These are phyloP conservation scores for Lates japonicus DNA, from an alignment of 2,797 vertebrate genomes.

Conservation along the genomic window DNA sequence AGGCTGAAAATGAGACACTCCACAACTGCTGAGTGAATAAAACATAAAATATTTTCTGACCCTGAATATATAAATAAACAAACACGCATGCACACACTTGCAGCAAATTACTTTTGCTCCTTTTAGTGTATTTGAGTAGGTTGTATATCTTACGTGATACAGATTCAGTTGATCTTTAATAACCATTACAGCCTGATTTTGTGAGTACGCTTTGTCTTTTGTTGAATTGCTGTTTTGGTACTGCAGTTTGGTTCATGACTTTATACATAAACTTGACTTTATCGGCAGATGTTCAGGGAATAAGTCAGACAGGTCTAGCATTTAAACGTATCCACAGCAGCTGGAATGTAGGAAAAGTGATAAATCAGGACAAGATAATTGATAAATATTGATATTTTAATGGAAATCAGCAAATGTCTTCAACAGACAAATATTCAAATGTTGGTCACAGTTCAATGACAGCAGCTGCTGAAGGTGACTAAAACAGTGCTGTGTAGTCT, in stretches of 20 bases:
- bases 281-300: conserved; percentile 2
- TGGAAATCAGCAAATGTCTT: background rate
- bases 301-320: background rate
- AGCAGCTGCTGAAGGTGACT: background rate
- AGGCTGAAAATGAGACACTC: conserved; percentile 24
- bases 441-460: background rate
- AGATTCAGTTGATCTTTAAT: background rate
- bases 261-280: background rate
- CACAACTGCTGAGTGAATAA: background rate
- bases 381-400: background rate
- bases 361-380: background rate
- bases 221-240: conserved; percentile 9
- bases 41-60: conserved; percentile 21
- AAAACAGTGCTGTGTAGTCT: background rate
- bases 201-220: background rate
- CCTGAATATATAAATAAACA: background rate
- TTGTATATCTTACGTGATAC: background rate
- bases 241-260: conserved; percentile 2
- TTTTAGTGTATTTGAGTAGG: background rate
- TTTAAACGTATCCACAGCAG: background rate
- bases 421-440: background rate
- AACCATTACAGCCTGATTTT: background rate
- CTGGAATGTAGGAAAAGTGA: background rate
- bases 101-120: background rate
- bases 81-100: conserved; percentile 1